These are phyloP conservation scores for Sandelia bainsii DNA, from an alignment of 2,797 vertebrate genomes.

Conservation along the genomic window DNA sequence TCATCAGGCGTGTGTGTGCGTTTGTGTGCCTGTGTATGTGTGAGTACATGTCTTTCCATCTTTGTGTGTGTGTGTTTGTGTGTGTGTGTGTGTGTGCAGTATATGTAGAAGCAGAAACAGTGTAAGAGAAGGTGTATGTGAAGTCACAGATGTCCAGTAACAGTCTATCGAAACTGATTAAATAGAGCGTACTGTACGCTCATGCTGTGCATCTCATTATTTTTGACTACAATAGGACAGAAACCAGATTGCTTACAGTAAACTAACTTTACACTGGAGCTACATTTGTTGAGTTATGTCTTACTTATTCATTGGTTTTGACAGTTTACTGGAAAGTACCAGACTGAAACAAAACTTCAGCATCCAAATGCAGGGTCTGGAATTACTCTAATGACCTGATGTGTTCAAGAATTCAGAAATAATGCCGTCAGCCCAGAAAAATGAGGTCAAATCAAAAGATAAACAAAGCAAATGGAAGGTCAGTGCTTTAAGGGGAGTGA, in stretches of 20 bases:
- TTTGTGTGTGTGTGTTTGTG: slow-evolving; percentile 10
- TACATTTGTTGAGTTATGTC: neutral
- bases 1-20: slow-evolving; percentile 28
- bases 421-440: slow-evolving; percentile 7
- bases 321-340: neutral
- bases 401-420: neutral
- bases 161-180: slow-evolving; percentile 49
- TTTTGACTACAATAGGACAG: neutral
- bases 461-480: slow-evolving; percentile 32
- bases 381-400: neutral
- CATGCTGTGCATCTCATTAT: slow-evolving; percentile 36
- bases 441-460: slow-evolving; percentile 27
- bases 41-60: slow-evolving; percentile 18
- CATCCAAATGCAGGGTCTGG: neutral
- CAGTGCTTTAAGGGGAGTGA: slow-evolving; percentile 25
- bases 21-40: slow-evolving; percentile 17
- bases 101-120: slow-evolving; percentile 5
- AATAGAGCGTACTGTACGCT: slow-evolving; percentile 52
- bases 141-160: slow-evolving; percentile 67
- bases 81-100: neutral
- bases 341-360: neutral
- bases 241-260: slow-evolving; percentile 16
- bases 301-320: neutral
- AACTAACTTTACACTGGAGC: neutral
- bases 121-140: slow-evolving; percentile 28